A percentile compares a stretch with the other conserved stretches of the same genome.
These are phyloP conservation scores for Drosophila yakuba DNA, from an alignment of 1,140 invertebrate species.

Conservation along the genomic window DNA sequence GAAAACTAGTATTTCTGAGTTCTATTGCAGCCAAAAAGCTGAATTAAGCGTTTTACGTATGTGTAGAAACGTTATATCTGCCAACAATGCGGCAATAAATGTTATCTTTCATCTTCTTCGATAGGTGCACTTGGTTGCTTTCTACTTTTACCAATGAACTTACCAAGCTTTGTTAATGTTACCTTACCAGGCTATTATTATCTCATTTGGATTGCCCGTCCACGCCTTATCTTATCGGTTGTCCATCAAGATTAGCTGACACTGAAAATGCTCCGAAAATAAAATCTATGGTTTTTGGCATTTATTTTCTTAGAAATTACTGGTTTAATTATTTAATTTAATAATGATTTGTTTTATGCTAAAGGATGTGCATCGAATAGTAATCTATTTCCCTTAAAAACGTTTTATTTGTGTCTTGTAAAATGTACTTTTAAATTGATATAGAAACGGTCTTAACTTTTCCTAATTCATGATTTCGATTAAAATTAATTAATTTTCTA, in stretches of 20 bases:
- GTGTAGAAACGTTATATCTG: neutral
- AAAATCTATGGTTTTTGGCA: neutral
- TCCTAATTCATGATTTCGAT: too few species aligned
- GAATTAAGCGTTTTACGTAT: neutral
- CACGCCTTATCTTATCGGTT: constrained; percentile 28
- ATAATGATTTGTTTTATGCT: neutral
- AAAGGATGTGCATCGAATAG: neutral
- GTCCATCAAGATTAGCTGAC: constrained; percentile 19
- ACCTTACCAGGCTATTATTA: constrained; percentile 5
- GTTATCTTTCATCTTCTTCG: constrained; percentile 8
- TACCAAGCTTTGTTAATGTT: constrained; percentile 20
- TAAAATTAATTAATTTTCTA: neutral
- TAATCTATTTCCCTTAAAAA: neutral
- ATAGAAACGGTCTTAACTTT: too few species aligned
- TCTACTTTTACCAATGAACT: constrained; percentile 5
- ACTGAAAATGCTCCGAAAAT: constrained; percentile 5
- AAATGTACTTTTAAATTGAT: too few species aligned
- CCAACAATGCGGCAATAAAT: constrained; percentile 23
- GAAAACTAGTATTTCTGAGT: neutral
- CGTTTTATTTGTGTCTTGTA: neutral
- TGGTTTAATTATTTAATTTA: neutral
- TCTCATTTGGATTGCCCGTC: constrained; percentile 13
- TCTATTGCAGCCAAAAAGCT: constrained; percentile 10
- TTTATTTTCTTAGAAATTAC: neutral
- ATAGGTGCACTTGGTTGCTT: constrained; percentile 7